phyloP scores from a whole-genome alignment of 37 sponge, comb jelly and placozoan species.

The Petrosia ficiformis region DNA sequence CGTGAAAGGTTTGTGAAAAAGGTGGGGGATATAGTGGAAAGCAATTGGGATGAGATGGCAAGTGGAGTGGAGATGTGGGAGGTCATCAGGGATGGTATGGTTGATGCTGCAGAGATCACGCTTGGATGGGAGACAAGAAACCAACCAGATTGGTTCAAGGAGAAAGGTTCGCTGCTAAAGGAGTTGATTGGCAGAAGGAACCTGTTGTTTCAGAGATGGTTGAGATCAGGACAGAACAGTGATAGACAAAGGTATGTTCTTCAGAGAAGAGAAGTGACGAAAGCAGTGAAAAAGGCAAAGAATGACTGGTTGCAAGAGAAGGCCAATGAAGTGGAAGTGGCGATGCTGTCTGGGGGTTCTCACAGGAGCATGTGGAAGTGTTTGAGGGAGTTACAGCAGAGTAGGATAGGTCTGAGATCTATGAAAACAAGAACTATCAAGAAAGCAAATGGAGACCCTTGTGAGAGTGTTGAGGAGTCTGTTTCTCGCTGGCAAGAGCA shows the following conservation, averaged over 20 bases:
- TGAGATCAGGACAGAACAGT: neutral
- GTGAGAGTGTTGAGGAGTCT: conserved; percentile 12
- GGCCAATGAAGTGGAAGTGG: conserved; percentile 3
- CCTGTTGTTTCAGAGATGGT: conserved; percentile 22
- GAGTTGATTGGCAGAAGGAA: conserved; percentile 19
- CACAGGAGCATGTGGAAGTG: conserved; percentile 12
- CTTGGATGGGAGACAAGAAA: conserved; percentile 26
- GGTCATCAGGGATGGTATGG: conserved; percentile 14
- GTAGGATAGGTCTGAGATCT: conserved; percentile 29
- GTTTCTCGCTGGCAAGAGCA: conserved; percentile 11
- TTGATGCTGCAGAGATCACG: conserved; percentile 18
- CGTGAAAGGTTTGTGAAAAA: conserved; percentile 12
- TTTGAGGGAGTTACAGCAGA: conserved; percentile 23
- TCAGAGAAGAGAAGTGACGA: conserved; percentile 25
- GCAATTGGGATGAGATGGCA: conserved; percentile 3
- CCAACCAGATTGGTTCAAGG: conserved; percentile 33
- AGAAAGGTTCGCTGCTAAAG: conserved; percentile 8
- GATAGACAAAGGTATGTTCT: conserved; percentile 24
- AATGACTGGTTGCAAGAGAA: conserved; percentile 7
- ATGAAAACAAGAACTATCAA: conserved; percentile 5
- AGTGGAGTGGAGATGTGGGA: conserved; percentile 36
- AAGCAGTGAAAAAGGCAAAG: conserved; percentile 2
- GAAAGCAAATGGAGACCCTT: conserved; percentile 5
- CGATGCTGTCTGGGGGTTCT: conserved; percentile 8
- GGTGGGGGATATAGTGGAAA: conserved; percentile 16